Conservation (phyloP, 2,113 vertebrate species). For the Uria aalge region DNA sequence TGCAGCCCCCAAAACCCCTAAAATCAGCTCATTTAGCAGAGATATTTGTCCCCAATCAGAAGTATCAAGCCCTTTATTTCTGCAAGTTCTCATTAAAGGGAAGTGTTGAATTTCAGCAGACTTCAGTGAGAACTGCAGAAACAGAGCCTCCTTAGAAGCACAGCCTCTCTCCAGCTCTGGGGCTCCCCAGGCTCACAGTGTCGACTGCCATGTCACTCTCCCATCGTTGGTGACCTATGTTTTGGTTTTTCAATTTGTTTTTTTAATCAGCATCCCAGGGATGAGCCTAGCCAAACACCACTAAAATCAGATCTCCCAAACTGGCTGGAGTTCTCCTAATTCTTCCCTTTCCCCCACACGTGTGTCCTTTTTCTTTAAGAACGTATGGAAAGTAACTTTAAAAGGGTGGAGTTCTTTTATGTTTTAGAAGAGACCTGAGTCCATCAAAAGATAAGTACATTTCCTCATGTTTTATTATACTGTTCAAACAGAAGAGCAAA, state of each 20-base stretch:
- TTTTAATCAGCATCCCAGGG: not conserved
- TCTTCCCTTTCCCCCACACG: not conserved
- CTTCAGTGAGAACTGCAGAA: not conserved
- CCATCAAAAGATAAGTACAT: not conserved
- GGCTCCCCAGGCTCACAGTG: not conserved
- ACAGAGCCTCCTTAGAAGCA: not conserved
- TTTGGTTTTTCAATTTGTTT: not conserved
- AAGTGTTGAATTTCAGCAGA: not conserved
- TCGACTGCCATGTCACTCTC: not conserved
- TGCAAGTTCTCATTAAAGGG: not conserved
- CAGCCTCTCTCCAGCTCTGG: not conserved
- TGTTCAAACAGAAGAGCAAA: not conserved
- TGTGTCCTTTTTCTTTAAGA: not conserved
- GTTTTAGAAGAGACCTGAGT: not conserved
- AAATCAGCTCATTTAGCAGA: not conserved
- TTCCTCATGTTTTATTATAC: not conserved
- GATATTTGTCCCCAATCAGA: not conserved
- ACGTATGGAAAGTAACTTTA: not conserved
- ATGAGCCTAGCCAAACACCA: not conserved
- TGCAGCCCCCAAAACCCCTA: not conserved
- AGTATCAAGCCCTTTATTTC: not conserved
- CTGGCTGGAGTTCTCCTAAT: not conserved
- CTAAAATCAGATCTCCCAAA: not conserved
- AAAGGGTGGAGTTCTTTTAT: not conserved
- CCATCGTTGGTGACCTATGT: rapidly evolving